Percentiles rank a stretch among this genome's conserved stretches.
Evolutionary conservation across 2,888 invertebrate species (phyloP).

Genomic region (Latrodectus hesperus): DNA sequence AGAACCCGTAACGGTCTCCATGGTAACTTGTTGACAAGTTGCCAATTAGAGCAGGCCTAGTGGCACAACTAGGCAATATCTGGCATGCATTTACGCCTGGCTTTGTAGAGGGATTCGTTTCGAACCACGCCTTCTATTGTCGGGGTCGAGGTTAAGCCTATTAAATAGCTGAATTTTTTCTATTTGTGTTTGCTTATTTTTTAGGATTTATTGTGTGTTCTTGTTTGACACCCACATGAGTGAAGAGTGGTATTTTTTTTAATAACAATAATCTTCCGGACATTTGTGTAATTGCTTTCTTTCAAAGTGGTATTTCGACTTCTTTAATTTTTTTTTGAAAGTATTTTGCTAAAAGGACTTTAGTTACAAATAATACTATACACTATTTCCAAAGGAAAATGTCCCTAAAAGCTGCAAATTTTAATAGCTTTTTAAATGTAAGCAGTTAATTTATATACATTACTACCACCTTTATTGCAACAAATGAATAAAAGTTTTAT

Average conservation of each 20-base stretch:
- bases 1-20: constrained; percentile 28
- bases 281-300: constrained; percentile 45
- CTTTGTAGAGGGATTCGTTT: constrained; percentile 13
- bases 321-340: too few species aligned
- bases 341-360: too few species aligned
- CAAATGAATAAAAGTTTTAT: too few species aligned
- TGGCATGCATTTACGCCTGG: constrained; percentile 59
- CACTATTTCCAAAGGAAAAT: too few species aligned
- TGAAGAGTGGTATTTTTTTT: constrained; percentile 5
- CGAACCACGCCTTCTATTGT: constrained; percentile 55
- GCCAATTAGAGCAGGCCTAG: constrained; percentile 61
- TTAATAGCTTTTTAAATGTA: too few species aligned
- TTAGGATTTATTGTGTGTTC: constrained; percentile 33
- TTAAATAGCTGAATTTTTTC: constrained; percentile 9
- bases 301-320: constrained; percentile 55
- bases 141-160: constrained; percentile 59
- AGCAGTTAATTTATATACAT: too few species aligned
- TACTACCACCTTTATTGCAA: too few species aligned
- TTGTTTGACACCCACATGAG: constrained; percentile 36
- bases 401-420: too few species aligned
- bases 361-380: too few species aligned
- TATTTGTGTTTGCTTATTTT: not conserved
- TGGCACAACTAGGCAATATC: constrained; percentile 42
- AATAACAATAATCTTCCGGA: not conserved
- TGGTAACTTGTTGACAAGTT: constrained; percentile 58